Evolutionary conservation across 1,140 invertebrate genomes (phyloP).

Genomic region (Saccostrea echinata): DNA sequence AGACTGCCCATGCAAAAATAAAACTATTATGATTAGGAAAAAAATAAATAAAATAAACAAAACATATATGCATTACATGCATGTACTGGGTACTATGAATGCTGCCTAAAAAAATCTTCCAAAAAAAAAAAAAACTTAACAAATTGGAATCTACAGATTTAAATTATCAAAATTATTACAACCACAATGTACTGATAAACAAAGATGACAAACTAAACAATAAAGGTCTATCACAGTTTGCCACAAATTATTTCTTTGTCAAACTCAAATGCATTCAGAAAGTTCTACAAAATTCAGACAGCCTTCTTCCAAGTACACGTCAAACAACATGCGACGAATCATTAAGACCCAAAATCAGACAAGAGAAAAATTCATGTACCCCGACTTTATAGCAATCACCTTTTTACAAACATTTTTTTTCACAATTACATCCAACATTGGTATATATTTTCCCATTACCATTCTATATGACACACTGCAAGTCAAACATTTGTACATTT

Average conservation of each 20-base stretch:
- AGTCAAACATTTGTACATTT: neutral
- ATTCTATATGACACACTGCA: constrained; percentile 14
- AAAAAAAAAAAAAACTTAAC: neutral
- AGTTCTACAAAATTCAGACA: neutral
- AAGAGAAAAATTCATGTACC: neutral
- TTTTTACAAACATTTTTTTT: neutral
- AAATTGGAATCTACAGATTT: neutral
- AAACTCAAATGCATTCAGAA: neutral
- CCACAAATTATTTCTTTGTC: neutral
- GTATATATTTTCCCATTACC: constrained; percentile 13
- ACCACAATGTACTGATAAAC: constrained; percentile 12
- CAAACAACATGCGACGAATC: neutral
- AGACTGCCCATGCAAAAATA: constrained; percentile 5
- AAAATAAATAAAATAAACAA: constrained; percentile 18
- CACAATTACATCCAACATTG: neutral
- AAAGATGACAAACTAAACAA: constrained; percentile 33
- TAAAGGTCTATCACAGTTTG: constrained; percentile 32
- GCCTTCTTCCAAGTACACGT: neutral
- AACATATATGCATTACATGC: constrained; percentile 7
- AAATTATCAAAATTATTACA: constrained; percentile 8
- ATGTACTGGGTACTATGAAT: constrained; percentile 5
- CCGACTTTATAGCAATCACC: no score
- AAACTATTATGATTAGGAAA: neutral
- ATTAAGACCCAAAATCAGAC: neutral
- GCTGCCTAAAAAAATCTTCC: constrained; percentile 16